Conservation (phyloP, 2,113 vertebrate genomes). For the Peromyscus californicus region DNA sequence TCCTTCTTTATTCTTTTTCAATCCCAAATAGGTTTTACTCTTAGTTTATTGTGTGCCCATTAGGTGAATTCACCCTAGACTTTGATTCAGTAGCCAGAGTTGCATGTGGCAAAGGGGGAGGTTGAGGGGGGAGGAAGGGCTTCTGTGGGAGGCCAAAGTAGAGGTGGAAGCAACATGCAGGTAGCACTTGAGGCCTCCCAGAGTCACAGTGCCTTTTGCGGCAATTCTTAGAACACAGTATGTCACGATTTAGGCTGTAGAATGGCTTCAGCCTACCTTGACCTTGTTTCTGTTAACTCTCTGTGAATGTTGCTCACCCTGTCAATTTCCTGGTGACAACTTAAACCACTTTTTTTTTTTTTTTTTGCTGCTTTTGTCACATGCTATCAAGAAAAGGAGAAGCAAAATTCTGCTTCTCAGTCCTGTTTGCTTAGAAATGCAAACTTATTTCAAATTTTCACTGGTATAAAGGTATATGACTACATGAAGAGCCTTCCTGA, state of each 20-base stretch:
- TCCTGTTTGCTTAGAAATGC: background rate
- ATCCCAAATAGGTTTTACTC: background rate
- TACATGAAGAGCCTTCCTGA: background rate
- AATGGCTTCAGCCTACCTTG: background rate
- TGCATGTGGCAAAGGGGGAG: background rate
- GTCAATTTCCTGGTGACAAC: background rate
- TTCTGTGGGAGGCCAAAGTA: background rate
- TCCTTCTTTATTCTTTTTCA: background rate
- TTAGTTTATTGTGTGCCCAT: background rate
- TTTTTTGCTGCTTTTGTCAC: background rate
- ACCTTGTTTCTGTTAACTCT: background rate
- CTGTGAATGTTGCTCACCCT: background rate
- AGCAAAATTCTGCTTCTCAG: background rate
- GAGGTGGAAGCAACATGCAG: background rate
- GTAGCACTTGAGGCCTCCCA: background rate
- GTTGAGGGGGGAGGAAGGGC: background rate
- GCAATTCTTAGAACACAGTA: background rate
- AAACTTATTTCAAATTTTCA: background rate
- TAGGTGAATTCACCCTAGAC: background rate
- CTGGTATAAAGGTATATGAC: background rate
- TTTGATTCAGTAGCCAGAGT: background rate
- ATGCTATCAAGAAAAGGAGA: background rate
- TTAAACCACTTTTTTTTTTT: background rate
- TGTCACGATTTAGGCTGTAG: background rate
- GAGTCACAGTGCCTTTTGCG: background rate